Evolutionary conservation across 2,888 invertebrate species (phyloP).

Genomic region (Gerosis bhagava): DNA sequence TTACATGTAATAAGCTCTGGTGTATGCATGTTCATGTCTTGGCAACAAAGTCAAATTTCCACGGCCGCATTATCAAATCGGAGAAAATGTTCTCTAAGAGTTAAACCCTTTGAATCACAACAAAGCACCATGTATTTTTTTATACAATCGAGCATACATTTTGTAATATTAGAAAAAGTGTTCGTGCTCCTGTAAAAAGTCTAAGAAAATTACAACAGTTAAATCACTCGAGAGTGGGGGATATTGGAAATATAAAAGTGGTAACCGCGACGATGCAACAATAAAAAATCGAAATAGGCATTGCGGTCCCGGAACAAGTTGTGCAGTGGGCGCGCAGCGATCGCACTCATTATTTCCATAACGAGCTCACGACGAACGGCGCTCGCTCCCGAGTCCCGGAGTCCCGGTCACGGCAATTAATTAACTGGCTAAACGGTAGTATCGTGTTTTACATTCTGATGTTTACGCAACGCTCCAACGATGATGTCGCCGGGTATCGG

Average conservation of each 20-base stretch:
- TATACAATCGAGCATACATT: too few relatives aligned
- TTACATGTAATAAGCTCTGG: conserved; percentile 53
- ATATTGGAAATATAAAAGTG: conserved; percentile 47
- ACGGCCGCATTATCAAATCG: conserved; percentile 7
- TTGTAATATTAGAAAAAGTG: too few relatives aligned
- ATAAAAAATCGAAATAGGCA: conserved; percentile 52
- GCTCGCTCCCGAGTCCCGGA: conserved; percentile 46
- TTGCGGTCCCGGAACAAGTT: conserved; percentile 50
- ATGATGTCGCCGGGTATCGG: conserved; percentile 71
- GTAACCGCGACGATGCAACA: conserved; percentile 53
- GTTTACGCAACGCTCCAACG: conserved; percentile 76
- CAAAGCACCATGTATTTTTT: too few relatives aligned
- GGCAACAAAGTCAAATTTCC: conserved; percentile 42
- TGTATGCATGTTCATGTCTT: conserved; percentile 51
- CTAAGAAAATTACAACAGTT: conserved; percentile 3
- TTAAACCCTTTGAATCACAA: too few relatives aligned
- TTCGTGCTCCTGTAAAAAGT: too few relatives aligned
- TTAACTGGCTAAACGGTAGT: conserved; percentile 79
- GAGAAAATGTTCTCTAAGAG: background rate
- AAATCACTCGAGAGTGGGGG: conserved; percentile 27
- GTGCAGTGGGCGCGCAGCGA: conserved; percentile 48
- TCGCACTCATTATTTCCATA: conserved; percentile 75
- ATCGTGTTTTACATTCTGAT: conserved; percentile 78
- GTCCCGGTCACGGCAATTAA: conserved; percentile 74
- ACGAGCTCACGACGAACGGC: conserved; percentile 64